These are phyloP conservation scores for Homalodisca vitripennis DNA, from an alignment of 1,140 invertebrate species.

Conservation along the genomic window DNA sequence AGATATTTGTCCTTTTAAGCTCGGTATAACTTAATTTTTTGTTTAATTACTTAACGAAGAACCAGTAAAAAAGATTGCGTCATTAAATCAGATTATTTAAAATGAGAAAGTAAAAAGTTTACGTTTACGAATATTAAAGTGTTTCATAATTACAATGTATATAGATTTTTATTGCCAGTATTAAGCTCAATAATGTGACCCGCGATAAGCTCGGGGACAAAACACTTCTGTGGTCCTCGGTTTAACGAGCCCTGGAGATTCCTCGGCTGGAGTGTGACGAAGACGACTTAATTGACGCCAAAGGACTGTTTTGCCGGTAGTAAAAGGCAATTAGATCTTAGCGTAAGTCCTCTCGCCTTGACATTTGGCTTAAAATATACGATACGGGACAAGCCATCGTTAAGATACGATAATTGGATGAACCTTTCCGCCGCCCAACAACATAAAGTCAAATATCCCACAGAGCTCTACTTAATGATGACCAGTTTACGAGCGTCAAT, in stretches of 20 bases:
- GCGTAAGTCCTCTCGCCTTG: not conserved
- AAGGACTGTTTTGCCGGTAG: not conserved
- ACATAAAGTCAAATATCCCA: not conserved
- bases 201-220: too few species aligned
- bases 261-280: not conserved
- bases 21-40: too few species aligned
- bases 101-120: too few species aligned
- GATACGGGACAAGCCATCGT: not conserved
- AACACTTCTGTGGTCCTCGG: too few species aligned
- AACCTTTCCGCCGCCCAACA: not conserved
- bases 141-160: too few species aligned
- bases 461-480: not conserved
- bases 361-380: conserved; percentile 6
- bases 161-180: too few species aligned
- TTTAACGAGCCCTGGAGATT: not conserved
- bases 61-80: too few species aligned
- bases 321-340: conserved; percentile 11
- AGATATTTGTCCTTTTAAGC: too few species aligned
- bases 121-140: too few species aligned
- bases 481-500: not conserved
- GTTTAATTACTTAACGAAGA: too few species aligned
- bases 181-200: too few species aligned
- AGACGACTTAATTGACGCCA: conserved; percentile 9
- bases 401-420: conserved; percentile 3
- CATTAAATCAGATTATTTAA: too few species aligned